These are phyloP conservation scores for Gallinago undulata DNA, from an alignment of 2,113 vertebrate species.

Conservation along the genomic window DNA sequence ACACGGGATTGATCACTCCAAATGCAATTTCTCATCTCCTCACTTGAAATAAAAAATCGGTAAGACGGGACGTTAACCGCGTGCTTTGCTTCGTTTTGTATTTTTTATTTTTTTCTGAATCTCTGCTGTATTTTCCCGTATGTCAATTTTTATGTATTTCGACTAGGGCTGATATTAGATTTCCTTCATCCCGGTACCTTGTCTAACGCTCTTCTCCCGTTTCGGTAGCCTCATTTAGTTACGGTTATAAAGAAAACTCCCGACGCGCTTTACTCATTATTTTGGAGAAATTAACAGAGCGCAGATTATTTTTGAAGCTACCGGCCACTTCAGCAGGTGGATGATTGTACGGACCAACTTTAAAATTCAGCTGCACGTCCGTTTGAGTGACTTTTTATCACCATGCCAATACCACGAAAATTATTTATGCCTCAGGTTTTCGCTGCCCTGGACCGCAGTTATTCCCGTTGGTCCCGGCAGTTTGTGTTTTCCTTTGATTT, in stretches of 20 bases:
- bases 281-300: neutral
- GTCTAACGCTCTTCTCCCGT: neutral
- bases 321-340: neutral
- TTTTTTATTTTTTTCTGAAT: neutral
- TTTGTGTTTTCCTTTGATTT: neutral
- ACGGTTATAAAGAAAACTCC: neutral
- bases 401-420: neutral
- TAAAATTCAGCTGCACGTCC: neutral
- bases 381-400: neutral
- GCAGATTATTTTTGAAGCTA: neutral
- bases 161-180: neutral
- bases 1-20: neutral
- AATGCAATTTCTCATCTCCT: neutral
- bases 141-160: neutral
- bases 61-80: neutral
- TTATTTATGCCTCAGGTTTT: neutral
- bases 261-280: rapidly evolving
- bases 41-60: neutral
- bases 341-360: neutral
- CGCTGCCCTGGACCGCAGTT: neutral
- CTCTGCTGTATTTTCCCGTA: neutral
- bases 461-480: neutral
- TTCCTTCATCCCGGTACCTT: neutral
- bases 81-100: neutral
- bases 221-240: neutral